Percentiles rank a stretch among this genome's conserved stretches.
phyloP scores from a whole-genome alignment of 2,888 invertebrate species.

The Scaeva pyrastri region DNA sequence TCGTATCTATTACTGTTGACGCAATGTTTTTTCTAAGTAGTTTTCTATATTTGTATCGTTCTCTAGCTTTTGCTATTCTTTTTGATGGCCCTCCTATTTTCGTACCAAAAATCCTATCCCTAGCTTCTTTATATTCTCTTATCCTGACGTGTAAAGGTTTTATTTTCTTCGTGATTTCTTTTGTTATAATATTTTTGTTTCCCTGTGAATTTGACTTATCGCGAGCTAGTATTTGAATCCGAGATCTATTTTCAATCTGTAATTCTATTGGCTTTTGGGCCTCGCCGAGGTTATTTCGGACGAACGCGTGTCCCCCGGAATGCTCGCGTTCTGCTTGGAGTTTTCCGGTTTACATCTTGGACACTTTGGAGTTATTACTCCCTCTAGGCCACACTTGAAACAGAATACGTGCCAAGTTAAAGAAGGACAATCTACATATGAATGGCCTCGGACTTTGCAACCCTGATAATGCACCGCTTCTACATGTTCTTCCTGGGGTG shows the following conservation, averaged over 20 bases:
- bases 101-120: neutral
- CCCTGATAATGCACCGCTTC: neutral
- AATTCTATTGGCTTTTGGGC: neutral
- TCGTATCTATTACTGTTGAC: too few relatives aligned
- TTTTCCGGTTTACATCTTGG: neutral
- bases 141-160: neutral
- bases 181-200: neutral
- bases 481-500: neutral
- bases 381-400: neutral
- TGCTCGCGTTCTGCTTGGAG: neutral
- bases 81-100: neutral
- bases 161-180: neutral
- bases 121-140: neutral
- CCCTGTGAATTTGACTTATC: neutral
- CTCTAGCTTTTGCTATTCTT: neutral
- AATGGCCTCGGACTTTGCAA: neutral
- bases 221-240: neutral
- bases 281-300: neutral
- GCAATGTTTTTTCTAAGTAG: too few relatives aligned
- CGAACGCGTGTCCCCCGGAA: neutral
- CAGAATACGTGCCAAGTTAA: neutral
- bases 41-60: neutral
- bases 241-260: neutral
- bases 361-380: slow-evolving; percentile 1
- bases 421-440: neutral